Conservation (phyloP, 2,113 vertebrate species). For the Tricholaema leucomelas region DNA sequence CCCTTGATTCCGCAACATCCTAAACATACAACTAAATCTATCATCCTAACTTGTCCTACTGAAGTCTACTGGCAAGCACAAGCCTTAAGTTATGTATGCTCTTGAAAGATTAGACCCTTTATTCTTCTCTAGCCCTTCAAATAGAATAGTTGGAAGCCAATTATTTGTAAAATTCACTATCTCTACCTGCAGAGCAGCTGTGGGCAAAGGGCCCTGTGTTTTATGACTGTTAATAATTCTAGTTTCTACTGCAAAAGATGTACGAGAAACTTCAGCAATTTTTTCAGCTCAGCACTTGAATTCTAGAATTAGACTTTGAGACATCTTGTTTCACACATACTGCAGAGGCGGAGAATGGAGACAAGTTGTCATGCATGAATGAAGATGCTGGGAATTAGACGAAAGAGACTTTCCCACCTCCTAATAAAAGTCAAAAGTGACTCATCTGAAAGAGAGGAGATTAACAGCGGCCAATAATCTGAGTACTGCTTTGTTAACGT, state of each 20-base stretch:
- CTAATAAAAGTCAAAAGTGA: slow-evolving; percentile 72
- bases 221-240: slow-evolving; percentile 60
- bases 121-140: slow-evolving; percentile 36
- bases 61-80: slow-evolving; percentile 10
- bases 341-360: slow-evolving; percentile 51
- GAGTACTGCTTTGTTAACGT: slow-evolving; percentile 24
- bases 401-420: slow-evolving; percentile 67
- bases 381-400: slow-evolving; percentile 48
- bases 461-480: slow-evolving; percentile 63
- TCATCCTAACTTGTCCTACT: background rate
- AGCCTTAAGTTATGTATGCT: slow-evolving; percentile 34
- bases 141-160: slow-evolving; percentile 60
- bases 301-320: slow-evolving; percentile 66
- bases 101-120: slow-evolving; percentile 38
- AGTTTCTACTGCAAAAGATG: slow-evolving; percentile 25
- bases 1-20: background rate
- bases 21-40: background rate
- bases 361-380: slow-evolving; percentile 66
- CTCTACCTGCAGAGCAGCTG: slow-evolving; percentile 37
- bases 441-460: slow-evolving; percentile 67
- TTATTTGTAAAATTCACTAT: slow-evolving; percentile 32
- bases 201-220: slow-evolving; percentile 42
- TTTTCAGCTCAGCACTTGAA: slow-evolving; percentile 54
- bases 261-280: slow-evolving; percentile 33
- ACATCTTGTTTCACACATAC: slow-evolving; percentile 65